Base-by-base conservation (phyloP, 1,140 invertebrate species). In the Macrobrachium nipponense region DNA sequence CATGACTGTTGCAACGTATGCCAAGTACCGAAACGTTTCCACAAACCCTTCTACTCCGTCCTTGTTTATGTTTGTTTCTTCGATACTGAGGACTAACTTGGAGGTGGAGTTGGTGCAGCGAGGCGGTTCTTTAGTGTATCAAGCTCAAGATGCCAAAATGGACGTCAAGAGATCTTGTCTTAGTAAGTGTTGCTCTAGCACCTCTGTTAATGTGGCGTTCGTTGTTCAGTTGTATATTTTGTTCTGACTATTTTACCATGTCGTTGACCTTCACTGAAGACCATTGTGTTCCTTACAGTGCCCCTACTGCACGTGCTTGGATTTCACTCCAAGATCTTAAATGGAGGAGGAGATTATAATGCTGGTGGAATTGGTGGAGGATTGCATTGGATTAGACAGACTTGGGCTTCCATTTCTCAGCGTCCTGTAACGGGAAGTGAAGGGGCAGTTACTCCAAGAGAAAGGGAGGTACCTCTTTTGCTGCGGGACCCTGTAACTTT, bases 41-140 rank as follows among this genome's bases (percentile, higher is more conserved):
- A 88, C 90, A 51, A 88, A 90, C 73, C 89, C 88, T 58, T 87
- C 88, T 18, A 76, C 81, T 43, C 86, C 81, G n/a, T 87, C 81
- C 23, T 78, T 87, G 15, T 86, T 86, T 23, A 84, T 86, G 75
- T 87, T 88, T 68, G 73, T 89, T 61, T 89, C 85, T 87, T 98
- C 97, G 27, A 95, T 98, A 64, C 96, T 97, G 23, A 93, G 97
- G 88, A 98, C 96, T 44, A 98, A 98, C 93, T 92, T 98, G 62
- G 97, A 98, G 92, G 94, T 98, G 77, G 97, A 98, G 92, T 92
- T 98, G 62, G 94, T 97, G 60, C 96, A 97, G 90, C 93, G 96
- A 62, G 95, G 95, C 60, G 96, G 96, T n/a, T 94, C 93, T 2
- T 92, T 97, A 14, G 94, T 94, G 82, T 90, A 93, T 59, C 75